Evolutionary conservation across 2,797 vertebrate species (phyloP).

Genomic region (Aphelocoma californica): DNA sequence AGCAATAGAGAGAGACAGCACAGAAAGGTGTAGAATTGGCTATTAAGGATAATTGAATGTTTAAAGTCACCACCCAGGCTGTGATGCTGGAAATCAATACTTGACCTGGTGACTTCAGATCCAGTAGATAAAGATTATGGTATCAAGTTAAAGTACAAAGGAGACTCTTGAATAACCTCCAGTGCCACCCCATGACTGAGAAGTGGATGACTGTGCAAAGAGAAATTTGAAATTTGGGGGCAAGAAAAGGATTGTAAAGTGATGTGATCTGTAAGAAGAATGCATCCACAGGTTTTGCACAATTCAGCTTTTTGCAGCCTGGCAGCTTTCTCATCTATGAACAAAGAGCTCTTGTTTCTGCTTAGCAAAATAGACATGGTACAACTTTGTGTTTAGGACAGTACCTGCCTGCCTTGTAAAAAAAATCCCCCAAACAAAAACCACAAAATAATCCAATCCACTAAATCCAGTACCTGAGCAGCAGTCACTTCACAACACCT

Average conservation of each 20-base stretch:
- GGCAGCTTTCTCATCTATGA: background rate
- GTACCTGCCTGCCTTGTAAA: background rate
- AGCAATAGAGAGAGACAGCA: background rate
- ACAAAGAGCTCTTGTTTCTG: background rate
- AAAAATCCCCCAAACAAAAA: background rate
- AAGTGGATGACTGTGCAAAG: background rate
- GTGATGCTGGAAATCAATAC: background rate
- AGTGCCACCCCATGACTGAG: background rate
- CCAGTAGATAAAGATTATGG: background rate
- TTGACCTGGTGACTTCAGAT: background rate
- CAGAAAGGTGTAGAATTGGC: background rate
- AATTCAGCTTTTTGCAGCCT: background rate
- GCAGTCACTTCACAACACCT: background rate
- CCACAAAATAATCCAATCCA: background rate
- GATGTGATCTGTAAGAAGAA: background rate
- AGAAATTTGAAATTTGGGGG: background rate
- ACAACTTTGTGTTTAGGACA: background rate
- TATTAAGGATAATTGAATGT: background rate
- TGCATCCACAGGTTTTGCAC: background rate
- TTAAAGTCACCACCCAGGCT: background rate
- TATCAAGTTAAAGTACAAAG: background rate
- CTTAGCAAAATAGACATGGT: background rate
- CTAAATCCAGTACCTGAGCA: fast-evolving
- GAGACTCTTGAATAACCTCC: background rate
- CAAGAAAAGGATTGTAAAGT: background rate